These are phyloP conservation scores for Smithornis capensis DNA, from an alignment of 2,113 vertebrate genomes.

Conservation along the genomic window DNA sequence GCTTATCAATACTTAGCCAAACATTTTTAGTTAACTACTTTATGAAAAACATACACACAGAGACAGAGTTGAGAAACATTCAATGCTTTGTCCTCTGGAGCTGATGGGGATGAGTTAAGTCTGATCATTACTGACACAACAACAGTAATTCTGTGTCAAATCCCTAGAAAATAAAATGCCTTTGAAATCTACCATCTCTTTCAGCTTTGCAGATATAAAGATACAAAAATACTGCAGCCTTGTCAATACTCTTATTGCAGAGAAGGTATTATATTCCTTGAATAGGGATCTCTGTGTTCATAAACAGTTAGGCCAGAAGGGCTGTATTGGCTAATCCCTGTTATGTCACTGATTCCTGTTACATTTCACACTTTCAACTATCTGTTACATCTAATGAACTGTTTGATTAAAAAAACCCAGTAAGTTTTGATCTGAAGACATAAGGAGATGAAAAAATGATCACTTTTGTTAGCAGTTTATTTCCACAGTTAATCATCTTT, in stretches of 20 bases:
- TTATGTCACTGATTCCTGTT: not conserved
- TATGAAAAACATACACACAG: not conserved
- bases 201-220: not conserved
- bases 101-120: not conserved
- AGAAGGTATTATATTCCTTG: not conserved
- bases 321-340: not conserved
- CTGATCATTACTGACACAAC: not conserved
- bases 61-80: not conserved
- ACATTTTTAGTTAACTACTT: not conserved
- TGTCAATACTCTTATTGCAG: not conserved
- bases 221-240: not conserved
- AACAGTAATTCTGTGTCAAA: not conserved
- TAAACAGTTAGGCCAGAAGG: not conserved
- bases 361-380: not conserved
- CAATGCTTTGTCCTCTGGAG: not conserved
- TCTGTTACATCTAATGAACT: not conserved
- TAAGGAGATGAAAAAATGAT: not conserved
- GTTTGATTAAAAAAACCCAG: not conserved
- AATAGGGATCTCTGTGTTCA: not conserved
- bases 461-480: not conserved
- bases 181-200: not conserved
- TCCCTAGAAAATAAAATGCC: not conserved
- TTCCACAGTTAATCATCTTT: not conserved
- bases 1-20: not conserved
- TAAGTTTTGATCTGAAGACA: not conserved